These are phyloP conservation scores for Sceliomorpha sp. DNA, from an alignment of 2,888 invertebrate species.

Conservation along the genomic window DNA sequence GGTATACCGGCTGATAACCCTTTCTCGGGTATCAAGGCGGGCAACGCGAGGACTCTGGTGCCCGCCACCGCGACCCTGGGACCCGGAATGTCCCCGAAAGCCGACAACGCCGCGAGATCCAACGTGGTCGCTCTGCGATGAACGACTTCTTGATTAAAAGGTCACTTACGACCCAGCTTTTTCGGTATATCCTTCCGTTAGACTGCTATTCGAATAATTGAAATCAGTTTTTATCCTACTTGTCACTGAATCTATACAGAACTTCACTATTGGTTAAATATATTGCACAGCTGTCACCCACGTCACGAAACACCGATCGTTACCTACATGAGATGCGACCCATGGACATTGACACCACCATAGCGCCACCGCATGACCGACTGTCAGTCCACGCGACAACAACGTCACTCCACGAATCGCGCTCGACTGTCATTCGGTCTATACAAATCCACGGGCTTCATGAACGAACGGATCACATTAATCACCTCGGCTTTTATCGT, in stretches of 20 bases:
- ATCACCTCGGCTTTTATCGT: too few relatives aligned
- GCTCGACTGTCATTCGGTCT: slow-evolving; percentile 50
- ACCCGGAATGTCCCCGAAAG: slow-evolving; percentile 71
- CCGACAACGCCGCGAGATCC: slow-evolving; percentile 74
- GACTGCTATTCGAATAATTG: slow-evolving; percentile 5
- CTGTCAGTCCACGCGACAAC: slow-evolving; percentile 45
- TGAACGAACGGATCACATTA: too few relatives aligned
- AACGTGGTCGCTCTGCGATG: slow-evolving; percentile 64
- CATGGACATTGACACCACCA: slow-evolving; percentile 28
- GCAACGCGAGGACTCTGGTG: slow-evolving; percentile 77
- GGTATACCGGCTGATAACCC: slow-evolving; percentile 68
- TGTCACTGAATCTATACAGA: slow-evolving; percentile 15
- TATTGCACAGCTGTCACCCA: slow-evolving; percentile 42
- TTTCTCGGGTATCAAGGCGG: slow-evolving; percentile 76
- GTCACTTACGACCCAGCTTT: slow-evolving; percentile 3
- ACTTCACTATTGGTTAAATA: slow-evolving; percentile 17
- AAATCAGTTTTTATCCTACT: neutral
- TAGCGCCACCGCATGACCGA: slow-evolving; percentile 47
- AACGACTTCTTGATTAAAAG: slow-evolving; percentile 40
- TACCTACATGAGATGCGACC: slow-evolving; percentile 34
- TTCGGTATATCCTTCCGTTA: slow-evolving; percentile 1
- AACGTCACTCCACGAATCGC: too few relatives aligned
- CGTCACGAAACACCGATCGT: slow-evolving; percentile 45
- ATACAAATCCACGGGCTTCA: too few relatives aligned
- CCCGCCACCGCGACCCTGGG: slow-evolving; percentile 78